These are phyloP conservation scores for Rhizoglyphus robini DNA, from an alignment of 1,140 invertebrate species.

Conservation along the genomic window DNA sequence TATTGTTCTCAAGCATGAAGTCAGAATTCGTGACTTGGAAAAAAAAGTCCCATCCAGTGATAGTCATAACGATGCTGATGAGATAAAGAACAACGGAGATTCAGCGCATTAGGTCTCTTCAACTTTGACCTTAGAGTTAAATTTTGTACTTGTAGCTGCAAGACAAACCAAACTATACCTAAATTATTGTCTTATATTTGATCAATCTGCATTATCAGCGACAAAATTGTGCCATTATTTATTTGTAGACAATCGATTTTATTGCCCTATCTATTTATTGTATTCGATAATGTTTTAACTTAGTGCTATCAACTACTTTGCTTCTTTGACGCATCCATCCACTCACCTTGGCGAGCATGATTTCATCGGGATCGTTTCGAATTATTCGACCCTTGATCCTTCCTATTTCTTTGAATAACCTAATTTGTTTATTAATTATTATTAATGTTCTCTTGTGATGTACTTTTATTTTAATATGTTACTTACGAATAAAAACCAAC, in stretches of 20 bases:
- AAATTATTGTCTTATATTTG: no score
- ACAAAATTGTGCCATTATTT: neutral
- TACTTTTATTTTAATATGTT: neutral
- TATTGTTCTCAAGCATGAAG: constrained; percentile 86
- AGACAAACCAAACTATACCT: no score
- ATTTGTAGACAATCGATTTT: neutral
- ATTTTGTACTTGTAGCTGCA: no score
- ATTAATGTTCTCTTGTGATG: neutral
- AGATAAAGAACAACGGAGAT: constrained; percentile 2
- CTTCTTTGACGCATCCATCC: neutral
- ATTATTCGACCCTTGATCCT: neutral
- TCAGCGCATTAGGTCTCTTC: neutral
- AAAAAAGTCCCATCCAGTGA: constrained; percentile 31
- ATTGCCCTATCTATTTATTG: neutral
- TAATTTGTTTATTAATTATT: neutral
- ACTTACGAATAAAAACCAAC: no score
- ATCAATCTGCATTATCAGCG: neutral
- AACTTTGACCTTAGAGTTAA: no score
- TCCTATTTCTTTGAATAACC: neutral
- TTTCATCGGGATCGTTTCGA: no score
- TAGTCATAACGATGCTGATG: neutral
- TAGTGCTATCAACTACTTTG: neutral
- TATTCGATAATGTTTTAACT: neutral
- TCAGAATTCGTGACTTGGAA: constrained; percentile 60
- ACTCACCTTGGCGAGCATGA: neutral